A percentile compares a stretch with the other conserved stretches of the same genome.
These are phyloP conservation scores for Odontothrips loti DNA, from an alignment of 2,888 invertebrate genomes.

Conservation along the genomic window DNA sequence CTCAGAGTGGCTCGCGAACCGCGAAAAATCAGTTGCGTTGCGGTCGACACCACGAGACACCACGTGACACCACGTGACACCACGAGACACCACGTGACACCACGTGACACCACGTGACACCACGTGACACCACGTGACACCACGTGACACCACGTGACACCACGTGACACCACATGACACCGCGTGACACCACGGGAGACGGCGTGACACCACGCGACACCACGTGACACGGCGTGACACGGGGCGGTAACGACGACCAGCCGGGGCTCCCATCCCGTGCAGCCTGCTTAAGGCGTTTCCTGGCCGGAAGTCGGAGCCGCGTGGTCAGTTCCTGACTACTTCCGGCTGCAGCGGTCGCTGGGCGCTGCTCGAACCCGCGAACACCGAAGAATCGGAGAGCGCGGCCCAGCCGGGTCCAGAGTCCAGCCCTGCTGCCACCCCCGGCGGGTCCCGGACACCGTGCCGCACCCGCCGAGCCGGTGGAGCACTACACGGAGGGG, in stretches of 20 bases:
- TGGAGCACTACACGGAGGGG: background rate
- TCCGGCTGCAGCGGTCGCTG: background rate
- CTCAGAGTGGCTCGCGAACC: no score
- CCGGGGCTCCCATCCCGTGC: background rate
- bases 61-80: no score
- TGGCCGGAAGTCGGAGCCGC: constrained; percentile 2
- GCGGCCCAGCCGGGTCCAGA: background rate
- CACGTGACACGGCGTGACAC: background rate
- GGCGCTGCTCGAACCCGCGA: background rate
- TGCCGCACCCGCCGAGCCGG: background rate
- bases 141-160: no score
- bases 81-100: no score
- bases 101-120: background rate
- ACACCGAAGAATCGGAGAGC: background rate
- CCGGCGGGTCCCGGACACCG: background rate
- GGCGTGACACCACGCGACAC: background rate
- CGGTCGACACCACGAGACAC: no score
- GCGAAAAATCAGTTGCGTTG: no score
- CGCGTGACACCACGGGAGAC: constrained; percentile 1
- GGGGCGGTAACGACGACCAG: background rate
- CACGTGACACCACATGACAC: no score
- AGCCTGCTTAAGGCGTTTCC: constrained; percentile 5
- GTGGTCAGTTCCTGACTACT: background rate
- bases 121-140: background rate
- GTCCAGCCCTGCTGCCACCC: background rate